Conservation (phyloP, 2,113 vertebrate genomes). For the Lasiurus borealis region DNA sequence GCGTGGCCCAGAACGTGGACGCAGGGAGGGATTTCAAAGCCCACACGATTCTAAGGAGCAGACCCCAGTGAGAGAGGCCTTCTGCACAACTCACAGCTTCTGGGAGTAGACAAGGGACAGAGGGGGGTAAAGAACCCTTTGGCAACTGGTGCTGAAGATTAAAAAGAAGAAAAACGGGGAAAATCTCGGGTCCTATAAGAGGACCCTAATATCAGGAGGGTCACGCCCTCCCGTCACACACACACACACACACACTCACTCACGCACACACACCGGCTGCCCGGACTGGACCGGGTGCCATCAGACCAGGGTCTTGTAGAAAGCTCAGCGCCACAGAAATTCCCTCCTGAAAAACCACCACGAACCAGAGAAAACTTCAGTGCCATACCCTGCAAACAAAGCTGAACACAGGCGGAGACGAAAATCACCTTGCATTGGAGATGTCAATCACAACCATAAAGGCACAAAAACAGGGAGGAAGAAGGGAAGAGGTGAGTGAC, state of each 20-base stretch:
- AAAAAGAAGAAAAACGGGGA: neutral
- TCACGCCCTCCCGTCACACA: rapidly evolving
- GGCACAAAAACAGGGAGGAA: neutral
- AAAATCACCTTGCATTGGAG: neutral
- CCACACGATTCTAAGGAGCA: rapidly evolving
- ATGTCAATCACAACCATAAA: neutral
- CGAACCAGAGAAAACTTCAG: neutral
- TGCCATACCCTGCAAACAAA: neutral
- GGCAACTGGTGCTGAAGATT: neutral
- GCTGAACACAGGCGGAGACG: neutral
- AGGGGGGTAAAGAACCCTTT: neutral
- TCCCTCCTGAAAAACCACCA: neutral
- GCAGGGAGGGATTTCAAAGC: rapidly evolving
- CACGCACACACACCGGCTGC: no score
- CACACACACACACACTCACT: neutral
- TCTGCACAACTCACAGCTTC: no score
- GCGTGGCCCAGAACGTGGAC: rapidly evolving
- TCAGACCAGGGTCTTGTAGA: neutral
- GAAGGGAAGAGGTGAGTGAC: neutral
- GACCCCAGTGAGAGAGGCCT: neutral
- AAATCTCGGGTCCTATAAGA: neutral
- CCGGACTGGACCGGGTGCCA: neutral
- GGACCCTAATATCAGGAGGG: neutral
- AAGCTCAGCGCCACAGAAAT: neutral
- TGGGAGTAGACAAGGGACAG: no score